These are phyloP conservation scores for Ormyrus labotus DNA, from an alignment of 2,888 invertebrate species.

Conservation along the genomic window DNA sequence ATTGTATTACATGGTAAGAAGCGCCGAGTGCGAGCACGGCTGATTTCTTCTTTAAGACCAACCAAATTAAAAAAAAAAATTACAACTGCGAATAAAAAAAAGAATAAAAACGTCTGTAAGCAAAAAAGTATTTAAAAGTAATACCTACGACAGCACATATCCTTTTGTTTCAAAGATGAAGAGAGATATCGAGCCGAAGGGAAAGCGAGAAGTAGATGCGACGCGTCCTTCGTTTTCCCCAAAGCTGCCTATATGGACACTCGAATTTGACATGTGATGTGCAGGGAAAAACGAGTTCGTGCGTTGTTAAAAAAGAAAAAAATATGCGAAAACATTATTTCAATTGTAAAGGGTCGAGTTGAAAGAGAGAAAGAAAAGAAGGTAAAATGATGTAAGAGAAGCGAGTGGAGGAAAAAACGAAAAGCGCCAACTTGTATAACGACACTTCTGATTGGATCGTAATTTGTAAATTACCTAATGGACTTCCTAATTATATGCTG, in stretches of 20 bases:
- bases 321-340: neutral
- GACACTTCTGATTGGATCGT: constrained; percentile 69
- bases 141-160: constrained; percentile 63
- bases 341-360: constrained; percentile 43
- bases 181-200: constrained; percentile 50
- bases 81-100: constrained; percentile 43
- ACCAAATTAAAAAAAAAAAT: neutral
- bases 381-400: constrained; percentile 3
- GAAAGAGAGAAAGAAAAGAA: constrained; percentile 47
- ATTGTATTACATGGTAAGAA: neutral
- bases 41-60: constrained; percentile 18
- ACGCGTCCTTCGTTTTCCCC: constrained; percentile 17
- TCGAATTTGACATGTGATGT: constrained; percentile 17
- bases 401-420: constrained; percentile 20
- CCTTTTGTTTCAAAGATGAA: constrained; percentile 61
- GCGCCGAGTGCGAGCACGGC: neutral
- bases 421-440: constrained; percentile 66
- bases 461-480: constrained; percentile 73
- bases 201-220: neutral
- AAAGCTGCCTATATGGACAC: constrained; percentile 35
- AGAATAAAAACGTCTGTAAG: constrained; percentile 32
- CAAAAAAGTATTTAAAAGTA: constrained; percentile 38
- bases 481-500: constrained; percentile 74
- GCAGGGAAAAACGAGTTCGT: constrained; percentile 26
- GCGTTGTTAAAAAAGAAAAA: neutral